A percentile compares a stretch with the other conserved stretches of the same genome.
phyloP scores from a whole-genome alignment of 2,888 invertebrate species.

The Stegana nigrithorax region DNA sequence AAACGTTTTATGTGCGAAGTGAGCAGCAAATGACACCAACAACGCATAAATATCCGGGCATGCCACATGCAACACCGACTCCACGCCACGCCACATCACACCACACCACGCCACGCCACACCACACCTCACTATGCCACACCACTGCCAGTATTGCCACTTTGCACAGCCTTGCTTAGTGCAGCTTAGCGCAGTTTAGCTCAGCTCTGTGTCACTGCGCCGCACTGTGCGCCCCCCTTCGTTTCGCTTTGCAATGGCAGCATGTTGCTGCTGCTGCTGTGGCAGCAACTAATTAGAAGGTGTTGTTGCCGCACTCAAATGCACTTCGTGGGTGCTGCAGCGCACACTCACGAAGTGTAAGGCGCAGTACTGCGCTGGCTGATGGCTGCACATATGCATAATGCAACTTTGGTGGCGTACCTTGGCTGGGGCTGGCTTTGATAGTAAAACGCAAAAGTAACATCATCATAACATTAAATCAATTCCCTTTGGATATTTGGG shows the following conservation, averaged over 20 bases:
- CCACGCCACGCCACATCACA: not conserved
- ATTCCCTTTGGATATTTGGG: conserved; percentile 40
- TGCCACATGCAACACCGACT: conserved; percentile 7
- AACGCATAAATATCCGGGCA: conserved; percentile 52
- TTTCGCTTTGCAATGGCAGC: not conserved
- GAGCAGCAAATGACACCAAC: conserved; percentile 46
- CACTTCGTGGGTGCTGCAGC: not conserved
- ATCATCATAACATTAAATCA: conserved; percentile 49
- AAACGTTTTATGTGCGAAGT: conserved; percentile 56
- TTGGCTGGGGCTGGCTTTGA: not conserved
- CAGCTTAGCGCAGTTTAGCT: not conserved
- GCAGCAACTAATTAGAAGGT: conserved; percentile 57
- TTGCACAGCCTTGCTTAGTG: too few relatives aligned
- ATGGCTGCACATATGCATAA: conserved; percentile 10
- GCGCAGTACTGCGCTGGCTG: not conserved
- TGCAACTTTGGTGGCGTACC: conserved; percentile 8
- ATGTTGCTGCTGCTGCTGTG: conserved; percentile 21
- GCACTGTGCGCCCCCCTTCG: not conserved
- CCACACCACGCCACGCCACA: not conserved
- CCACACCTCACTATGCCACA: not conserved
- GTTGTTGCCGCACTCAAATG: conserved; percentile 21
- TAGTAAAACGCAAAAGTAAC: conserved; percentile 10
- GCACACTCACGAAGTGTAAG: not conserved
- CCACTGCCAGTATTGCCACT: too few relatives aligned
- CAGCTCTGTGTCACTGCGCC: not conserved